Evolutionary conservation across 2,888 invertebrate species (phyloP).

Genomic region (Odontothrips loti): DNA sequence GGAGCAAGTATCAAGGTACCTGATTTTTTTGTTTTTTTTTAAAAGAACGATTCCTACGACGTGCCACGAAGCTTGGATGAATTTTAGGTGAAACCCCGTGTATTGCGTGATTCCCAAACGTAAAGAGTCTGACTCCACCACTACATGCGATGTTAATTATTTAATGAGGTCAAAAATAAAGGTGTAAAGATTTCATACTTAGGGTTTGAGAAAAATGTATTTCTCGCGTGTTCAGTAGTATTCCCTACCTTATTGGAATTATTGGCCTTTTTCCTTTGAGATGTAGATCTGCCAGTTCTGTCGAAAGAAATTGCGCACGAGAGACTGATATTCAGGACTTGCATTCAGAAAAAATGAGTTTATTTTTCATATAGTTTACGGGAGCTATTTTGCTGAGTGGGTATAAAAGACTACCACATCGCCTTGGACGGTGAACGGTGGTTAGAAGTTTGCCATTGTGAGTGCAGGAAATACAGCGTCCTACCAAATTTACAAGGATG

Average conservation of each 20-base stretch:
- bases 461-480: not conserved
- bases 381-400: not conserved
- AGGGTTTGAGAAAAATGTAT: not conserved
- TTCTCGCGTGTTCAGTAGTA: not conserved
- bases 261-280: too few species aligned
- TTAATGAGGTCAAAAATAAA: not conserved
- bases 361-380: not conserved
- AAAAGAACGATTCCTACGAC: constrained; percentile 1
- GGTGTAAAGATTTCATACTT: not conserved
- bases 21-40: not conserved
- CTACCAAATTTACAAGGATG: not conserved
- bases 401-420: not conserved
- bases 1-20: not conserved
- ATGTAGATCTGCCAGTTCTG: not conserved
- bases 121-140: not conserved
- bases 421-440: not conserved
- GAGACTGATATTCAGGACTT: not conserved
- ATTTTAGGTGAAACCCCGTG: not conserved
- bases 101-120: not conserved
- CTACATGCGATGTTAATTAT: not conserved
- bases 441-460: not conserved
- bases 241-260: too few species aligned
- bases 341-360: too few species aligned
- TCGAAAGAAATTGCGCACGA: not conserved
- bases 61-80: constrained; percentile 3